A percentile compares a stretch with the other conserved stretches of the same genome.
Evolutionary conservation across 1,140 invertebrate species (phyloP).

Genomic region (Orchesella cincta): DNA sequence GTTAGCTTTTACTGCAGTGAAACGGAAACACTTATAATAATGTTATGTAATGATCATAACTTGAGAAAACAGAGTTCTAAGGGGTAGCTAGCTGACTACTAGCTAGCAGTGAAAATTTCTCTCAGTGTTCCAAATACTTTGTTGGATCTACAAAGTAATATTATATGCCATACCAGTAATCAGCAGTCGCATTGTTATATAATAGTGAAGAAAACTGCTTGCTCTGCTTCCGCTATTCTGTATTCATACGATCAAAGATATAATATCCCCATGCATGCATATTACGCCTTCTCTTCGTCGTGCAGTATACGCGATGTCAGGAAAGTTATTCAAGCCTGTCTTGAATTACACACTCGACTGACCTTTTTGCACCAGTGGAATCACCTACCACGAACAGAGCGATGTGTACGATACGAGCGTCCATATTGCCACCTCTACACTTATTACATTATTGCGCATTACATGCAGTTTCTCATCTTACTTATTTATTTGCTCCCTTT

Average conservation of each 20-base stretch:
- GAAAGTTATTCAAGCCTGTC: constrained; percentile 27
- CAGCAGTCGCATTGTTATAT: no score
- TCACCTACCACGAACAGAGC: constrained; percentile 22
- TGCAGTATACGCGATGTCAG: constrained; percentile 18
- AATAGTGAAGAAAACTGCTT: background rate
- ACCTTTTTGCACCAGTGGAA: constrained; percentile 20
- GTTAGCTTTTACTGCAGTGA: constrained; percentile 1
- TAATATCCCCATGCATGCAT: background rate
- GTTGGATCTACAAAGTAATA: no score
- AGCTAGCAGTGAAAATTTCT: no score
- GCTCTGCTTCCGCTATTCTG: background rate
- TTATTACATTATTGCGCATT: background rate
- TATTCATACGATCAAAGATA: constrained; percentile 8
- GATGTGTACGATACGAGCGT: no score
- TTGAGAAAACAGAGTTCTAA: no score
- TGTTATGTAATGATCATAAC: background rate
- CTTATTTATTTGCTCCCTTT: background rate
- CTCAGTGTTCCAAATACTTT: no score
- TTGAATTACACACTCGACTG: constrained; percentile 26
- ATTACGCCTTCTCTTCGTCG: background rate
- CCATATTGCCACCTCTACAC: background rate
- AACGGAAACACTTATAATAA: constrained; percentile 17
- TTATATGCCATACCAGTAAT: no score
- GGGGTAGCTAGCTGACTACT: no score
- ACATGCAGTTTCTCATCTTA: background rate